Evolutionary conservation across 2,113 vertebrate species (phyloP), one percentile per base, ranked within the genome.

Genomic region (Hemibagrus wyckioides): DNA sequence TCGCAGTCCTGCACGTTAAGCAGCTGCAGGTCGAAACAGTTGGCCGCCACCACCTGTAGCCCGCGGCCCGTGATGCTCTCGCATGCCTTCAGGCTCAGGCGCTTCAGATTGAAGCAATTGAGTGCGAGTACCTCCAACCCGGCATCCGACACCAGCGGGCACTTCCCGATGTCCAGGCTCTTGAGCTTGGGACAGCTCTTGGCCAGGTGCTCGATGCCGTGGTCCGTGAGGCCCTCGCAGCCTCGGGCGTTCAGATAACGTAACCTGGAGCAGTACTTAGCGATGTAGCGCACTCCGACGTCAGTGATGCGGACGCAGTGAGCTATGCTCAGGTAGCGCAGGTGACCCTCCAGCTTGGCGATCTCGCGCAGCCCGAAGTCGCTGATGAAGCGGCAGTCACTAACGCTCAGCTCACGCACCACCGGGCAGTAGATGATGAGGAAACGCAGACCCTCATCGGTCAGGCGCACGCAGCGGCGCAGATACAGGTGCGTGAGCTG

Each of bases 1-100:
- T 97, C 97, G 1, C 97, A 97, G 94, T 97, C 97, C 94, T 97
- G 97, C 84, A 97, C 96, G 0, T 97, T 97, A 80, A 97, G 92
- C 95, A 96, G 95, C 93, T 97, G 97, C 83, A 97, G 94, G 92
- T 97, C 97, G 23, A 97, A 97, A 93, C 97, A 97, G 92, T 97
- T 97, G 91, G 97, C 97, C 0, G 97, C 97, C 63, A 97, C 96
- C 54, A 97, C 96, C 93, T 96, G 96, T 86, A 97, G 90, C 82
- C 97, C 97, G 30, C 96, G 96, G 82, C 96, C 96, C 0, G 96
- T 96, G 94, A 97, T 96, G 93, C 96, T 97, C 88, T 97, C 97
- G 0, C 97, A 97, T 0, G 97, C 96, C 85, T 97, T 97, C 88
- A 97, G 94, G 90, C 97, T 97, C 90, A 97, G 94, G 14, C 97